Base-by-base conservation (phyloP, 2,888 invertebrate species). In the Drosophila nigricruria region DNA sequence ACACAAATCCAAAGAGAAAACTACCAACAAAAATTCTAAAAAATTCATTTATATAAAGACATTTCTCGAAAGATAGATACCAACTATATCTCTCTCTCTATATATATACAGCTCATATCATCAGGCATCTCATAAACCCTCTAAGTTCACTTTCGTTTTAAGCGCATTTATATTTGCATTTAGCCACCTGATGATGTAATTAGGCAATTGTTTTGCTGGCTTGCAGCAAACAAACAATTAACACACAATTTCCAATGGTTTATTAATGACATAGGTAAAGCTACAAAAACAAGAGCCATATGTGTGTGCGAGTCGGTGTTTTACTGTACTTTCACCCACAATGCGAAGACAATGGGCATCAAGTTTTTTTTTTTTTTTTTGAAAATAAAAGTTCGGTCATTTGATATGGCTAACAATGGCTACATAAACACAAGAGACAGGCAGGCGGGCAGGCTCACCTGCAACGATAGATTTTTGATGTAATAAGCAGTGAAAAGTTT, bases 261-360 rank as follows among this genome's bases (percentile, higher is more conserved):
- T 82, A 85, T 86, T 85, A 85, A 85, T 85, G 74, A 76, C 65
- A 64, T 27, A 40, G 71, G 47, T 53, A 63, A 65, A 61, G 68
- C 38, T 73, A 66, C 74, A 12, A 18, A 0, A 20, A 66, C 74
- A 12, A 18, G 1, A 20, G 10, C 65, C 74, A 58, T 69, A 70
- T 40, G 58, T 18, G 56, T 53, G 20, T 38, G 42, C 45, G 38
- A 66, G 36, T 60, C 47, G 52, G 57, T 56, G 64, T 42, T 45
- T 36, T 9, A 23, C 56, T 30, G 61, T 71, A 84, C 84, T 84
- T 84, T 84, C 86, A 84, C 86, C 86, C 80, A 75, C 82, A 75
- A 67, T 36, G 52, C 20, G 38, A 6, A 77, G 56, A 83, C 82
- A 84, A 81, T 80, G 61, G 61, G 79, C 63, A 49, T 60, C 18